Base-by-base conservation (phyloP, 2,888 invertebrate species). In the Cyclophora albipunctata region DNA sequence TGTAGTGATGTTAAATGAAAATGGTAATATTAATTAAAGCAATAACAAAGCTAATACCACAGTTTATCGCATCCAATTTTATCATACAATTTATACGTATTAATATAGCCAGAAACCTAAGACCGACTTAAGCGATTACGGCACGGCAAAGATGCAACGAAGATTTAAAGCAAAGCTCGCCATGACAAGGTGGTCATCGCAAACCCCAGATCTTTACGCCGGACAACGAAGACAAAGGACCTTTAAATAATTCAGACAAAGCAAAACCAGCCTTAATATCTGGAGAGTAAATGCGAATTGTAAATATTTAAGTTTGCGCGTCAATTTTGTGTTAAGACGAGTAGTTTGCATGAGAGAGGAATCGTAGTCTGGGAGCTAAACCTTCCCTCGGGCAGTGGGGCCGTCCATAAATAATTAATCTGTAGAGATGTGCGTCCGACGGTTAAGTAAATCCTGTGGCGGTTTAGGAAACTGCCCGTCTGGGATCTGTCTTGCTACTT, bases 181-280 rank as follows among this genome's bases (percentile, higher is more conserved):
- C 85, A 80, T 85, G 86, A 85, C 86, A 85, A 85, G 86, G 85
- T 85, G 88, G 88, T 88, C 88, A 88, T 84, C 83, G 77, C 81
- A 81, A 83, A 69, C 78, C 85, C 75, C 61, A 80, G 79, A 85
- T 84, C 84, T 82, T 81, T 78, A 70, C 67, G 65, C 76, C 75
- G 83, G 84, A 83, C 84, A 80, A 79, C 76, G 77, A 78, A 85
- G 83, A 87, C 87, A 87, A 87, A 87, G 84, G 85, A 77, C 72
- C 70, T 71, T 73, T 85, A 80, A 87, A 86, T 86, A 78, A 87
- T 85, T 84, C 79, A 82, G 64, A 66, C 78, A 74, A 65, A 66
- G 75, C 67, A 87, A 85, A 84, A 74, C 64, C 78, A 62, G 86
- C 87, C 81, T 80, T 86, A 84, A 78, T 71, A 69, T 73, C 67